phyloP scores from a whole-genome alignment of 2,797 vertebrate species.

The Lagocephalus sceleratus region DNA sequence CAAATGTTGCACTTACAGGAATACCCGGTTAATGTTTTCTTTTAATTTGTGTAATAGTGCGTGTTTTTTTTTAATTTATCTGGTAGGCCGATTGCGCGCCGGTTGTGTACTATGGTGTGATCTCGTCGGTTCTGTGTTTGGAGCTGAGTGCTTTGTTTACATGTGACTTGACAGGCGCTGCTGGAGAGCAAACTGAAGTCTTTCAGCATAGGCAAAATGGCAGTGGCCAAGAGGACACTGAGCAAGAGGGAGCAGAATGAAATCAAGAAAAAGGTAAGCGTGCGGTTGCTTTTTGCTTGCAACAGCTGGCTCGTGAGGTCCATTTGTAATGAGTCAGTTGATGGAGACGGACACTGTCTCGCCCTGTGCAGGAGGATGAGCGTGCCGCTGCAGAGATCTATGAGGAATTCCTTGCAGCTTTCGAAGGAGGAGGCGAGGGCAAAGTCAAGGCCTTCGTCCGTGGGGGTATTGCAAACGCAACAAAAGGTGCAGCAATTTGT shows the following conservation, averaged over 20 bases:
- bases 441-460: constrained; percentile 98
- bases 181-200: constrained; percentile 96
- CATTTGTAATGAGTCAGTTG: background rate
- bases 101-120: fast-evolving
- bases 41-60: no score
- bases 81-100: no score
- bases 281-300: fast-evolving
- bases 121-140: background rate
- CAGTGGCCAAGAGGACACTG: constrained; percentile 91
- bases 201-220: constrained; percentile 98
- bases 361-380: constrained; percentile 89
- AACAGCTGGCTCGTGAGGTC: background rate
- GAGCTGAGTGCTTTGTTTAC: constrained; percentile 35
- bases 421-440: constrained; percentile 95
- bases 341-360: background rate
- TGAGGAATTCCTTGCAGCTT: constrained; percentile 97
- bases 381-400: constrained; percentile 98
- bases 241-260: constrained; percentile 99
- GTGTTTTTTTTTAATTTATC: no score
- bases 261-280: constrained; percentile 94
- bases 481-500: constrained; percentile 82
- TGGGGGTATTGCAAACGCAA: constrained; percentile 94
- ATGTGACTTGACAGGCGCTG: constrained; percentile 75
- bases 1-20: no score
- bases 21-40: no score